Evolutionary conservation across 2,888 invertebrate genomes (phyloP).

Genomic region (Eucera pruinosa): DNA sequence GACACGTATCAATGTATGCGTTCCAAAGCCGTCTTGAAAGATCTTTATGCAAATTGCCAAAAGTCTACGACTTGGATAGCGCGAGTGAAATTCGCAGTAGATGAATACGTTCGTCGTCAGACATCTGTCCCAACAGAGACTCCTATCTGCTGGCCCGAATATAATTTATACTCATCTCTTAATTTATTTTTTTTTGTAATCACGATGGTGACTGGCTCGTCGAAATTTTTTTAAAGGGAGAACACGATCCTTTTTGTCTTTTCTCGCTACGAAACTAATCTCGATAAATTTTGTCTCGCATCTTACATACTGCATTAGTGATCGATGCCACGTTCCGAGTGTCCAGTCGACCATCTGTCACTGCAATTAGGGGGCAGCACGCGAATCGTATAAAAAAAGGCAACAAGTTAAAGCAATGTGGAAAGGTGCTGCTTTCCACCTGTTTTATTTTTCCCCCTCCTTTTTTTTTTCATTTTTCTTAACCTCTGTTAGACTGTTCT

Average conservation of each 20-base stretch:
- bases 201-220: too few species aligned
- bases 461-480: not conserved
- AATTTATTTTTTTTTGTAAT: constrained; percentile 7
- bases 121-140: constrained; percentile 10
- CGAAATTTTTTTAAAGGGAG: too few species aligned
- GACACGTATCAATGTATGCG: too few species aligned
- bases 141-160: not conserved
- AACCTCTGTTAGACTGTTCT: not conserved
- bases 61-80: not conserved
- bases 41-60: constrained; percentile 15
- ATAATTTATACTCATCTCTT: constrained; percentile 2
- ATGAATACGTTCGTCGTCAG: constrained; percentile 34
- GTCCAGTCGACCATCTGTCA: constrained; percentile 67
- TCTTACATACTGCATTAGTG: too few species aligned
- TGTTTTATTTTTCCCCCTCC: constrained; percentile 17
- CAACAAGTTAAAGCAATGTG: constrained; percentile 2
- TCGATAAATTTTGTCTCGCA: too few species aligned
- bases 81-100: constrained; percentile 30
- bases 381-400: constrained; percentile 52
- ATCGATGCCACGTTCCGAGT: constrained; percentile 40
- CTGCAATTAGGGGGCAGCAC: constrained; percentile 69
- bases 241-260: not conserved
- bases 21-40: not conserved
- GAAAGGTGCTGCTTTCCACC: constrained; percentile 50
- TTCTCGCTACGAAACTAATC: not conserved